Evolutionary conservation across 1,140 invertebrate species (phyloP), one percentile per base, ranked within the genome.

Genomic region (Berghia stephanieae): DNA sequence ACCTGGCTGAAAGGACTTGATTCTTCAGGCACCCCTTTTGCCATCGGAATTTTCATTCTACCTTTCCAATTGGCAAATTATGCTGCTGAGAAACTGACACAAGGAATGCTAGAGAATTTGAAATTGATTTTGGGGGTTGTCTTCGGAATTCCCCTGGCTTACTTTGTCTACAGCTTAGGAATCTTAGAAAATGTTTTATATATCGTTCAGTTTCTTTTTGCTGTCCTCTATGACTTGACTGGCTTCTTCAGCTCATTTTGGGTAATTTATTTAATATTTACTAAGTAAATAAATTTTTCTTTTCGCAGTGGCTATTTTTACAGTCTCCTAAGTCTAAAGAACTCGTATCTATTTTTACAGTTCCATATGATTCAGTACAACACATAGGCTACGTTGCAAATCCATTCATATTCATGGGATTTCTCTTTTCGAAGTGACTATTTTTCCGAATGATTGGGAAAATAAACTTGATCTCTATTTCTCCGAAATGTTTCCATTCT

Each of bases 41-140:
- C 89, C 21, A 87, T 96, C 42, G 94, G 94, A 16, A 80, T 95
- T n/a, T 86, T 93, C 31, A 86, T 94, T 44, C 90, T 95, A 68
- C 96, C 96, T 24, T 80, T 96, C 88, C 94, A 78, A 66, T 42
- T 82, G 10, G 87, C 94, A 18, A 93, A 95, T 84, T 90, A 91
- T 79, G 86, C 93, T 1, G 94, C 95, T 0, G 93, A 96, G 76
- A 88, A 89, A 36, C 90, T 97, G 70, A 94, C 94, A 68, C 83
- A 83, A 6, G 86, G 83, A 24, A 82, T 91, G 31, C 74, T 82
- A 16, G 68, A 82, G 27, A 82, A 91, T 77, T 75, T 85, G 38
- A 85, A 87, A 49, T 40, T 87, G 0, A 80, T 91, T 6, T 49
- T 85, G 27, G 83, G 78, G 0, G 81, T 85, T 8, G 75, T 83